Evolutionary conservation across 2,797 vertebrate species (phyloP).

Genomic region (Sylvilagus floridanus): DNA sequence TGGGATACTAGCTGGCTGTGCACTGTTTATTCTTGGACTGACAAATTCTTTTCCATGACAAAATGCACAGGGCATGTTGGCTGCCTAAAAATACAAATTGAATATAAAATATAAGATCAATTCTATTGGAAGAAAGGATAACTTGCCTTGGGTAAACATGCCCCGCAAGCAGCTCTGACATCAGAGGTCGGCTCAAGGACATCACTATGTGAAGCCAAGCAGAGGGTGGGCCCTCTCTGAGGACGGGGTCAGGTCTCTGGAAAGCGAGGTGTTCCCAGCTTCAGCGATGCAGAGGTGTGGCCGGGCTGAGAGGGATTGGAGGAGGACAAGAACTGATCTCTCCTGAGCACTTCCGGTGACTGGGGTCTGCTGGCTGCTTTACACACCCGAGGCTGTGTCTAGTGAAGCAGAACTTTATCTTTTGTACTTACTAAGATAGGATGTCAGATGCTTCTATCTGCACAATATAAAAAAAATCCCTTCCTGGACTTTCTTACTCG

Average conservation of each 20-base stretch:
- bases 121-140: neutral
- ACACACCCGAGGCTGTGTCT: neutral
- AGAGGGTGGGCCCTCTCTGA: neutral
- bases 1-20: neutral
- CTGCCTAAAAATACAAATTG: neutral
- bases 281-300: neutral
- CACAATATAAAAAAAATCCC: neutral
- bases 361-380: neutral
- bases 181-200: neutral
- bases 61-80: neutral
- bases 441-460: neutral
- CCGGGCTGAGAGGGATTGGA: neutral
- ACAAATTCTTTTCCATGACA: constrained; percentile 50
- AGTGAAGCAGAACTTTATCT: neutral
- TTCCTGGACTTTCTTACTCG: neutral
- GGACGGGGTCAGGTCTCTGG: neutral
- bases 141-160: neutral
- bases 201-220: neutral
- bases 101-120: neutral
- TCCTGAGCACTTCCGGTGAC: neutral
- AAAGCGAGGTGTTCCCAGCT: neutral
- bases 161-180: neutral
- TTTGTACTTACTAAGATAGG: neutral
- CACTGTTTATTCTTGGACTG: neutral
- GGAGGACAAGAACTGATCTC: neutral